Evolutionary conservation across 2,113 vertebrate species (phyloP).

Genomic region (Mugil cephalus): DNA sequence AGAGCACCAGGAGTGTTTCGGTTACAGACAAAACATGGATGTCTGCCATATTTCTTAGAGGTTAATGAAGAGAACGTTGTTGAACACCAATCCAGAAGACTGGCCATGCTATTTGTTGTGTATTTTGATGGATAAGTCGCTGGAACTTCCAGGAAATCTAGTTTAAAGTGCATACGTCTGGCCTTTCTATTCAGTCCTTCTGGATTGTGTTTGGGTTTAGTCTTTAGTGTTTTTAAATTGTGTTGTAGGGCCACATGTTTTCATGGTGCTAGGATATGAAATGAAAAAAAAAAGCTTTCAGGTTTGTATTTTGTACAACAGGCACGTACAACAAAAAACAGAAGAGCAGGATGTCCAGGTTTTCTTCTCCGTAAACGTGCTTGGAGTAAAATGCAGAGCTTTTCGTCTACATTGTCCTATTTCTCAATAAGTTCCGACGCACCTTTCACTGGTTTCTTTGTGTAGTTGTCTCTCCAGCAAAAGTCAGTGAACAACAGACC

Average conservation of each 20-base stretch:
- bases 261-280: not conserved
- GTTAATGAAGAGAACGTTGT: not conserved
- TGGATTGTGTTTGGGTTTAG: not conserved
- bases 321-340: not conserved
- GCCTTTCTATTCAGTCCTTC: not conserved
- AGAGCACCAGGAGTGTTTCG: not conserved
- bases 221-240: not conserved
- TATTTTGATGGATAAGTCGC: not conserved
- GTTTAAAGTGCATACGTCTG: not conserved
- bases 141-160: not conserved
- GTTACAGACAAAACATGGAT: constrained; percentile 1
- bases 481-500: constrained; percentile 1
- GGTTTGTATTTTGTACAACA: not conserved
- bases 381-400: not conserved
- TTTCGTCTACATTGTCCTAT: no score
- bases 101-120: no score
- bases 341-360: not conserved
- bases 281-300: no score
- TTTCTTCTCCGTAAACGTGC: not conserved
- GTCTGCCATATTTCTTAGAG: not conserved
- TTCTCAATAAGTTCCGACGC: no score
- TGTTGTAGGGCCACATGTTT: not conserved
- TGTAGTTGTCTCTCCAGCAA: not conserved
- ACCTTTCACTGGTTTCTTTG: not conserved
- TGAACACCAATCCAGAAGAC: not conserved